Evolutionary conservation across 2,797 vertebrate species (phyloP).

Genomic region (Lindbergichthys nudifrons): DNA sequence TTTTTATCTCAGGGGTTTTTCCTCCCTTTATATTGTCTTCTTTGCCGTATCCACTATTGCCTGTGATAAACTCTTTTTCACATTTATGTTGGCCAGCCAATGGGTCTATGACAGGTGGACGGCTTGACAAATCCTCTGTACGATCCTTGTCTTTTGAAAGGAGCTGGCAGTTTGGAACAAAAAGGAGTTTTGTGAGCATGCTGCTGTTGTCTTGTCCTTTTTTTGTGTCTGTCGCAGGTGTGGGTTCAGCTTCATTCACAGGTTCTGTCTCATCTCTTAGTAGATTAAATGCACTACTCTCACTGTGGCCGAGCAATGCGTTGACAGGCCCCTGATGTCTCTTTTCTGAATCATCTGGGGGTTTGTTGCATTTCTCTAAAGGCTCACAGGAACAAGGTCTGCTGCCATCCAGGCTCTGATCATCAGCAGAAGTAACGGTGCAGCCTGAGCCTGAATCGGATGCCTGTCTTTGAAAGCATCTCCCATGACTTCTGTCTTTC

Average conservation of each 20-base stretch:
- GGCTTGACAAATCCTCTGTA: constrained; percentile 65
- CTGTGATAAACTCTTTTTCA: constrained; percentile 48
- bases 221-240: constrained; percentile 60
- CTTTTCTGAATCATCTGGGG: constrained; percentile 65
- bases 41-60: constrained; percentile 36
- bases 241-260: constrained; percentile 64
- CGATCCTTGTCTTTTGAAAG: constrained; percentile 83
- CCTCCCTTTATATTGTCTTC: constrained; percentile 59
- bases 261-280: constrained; percentile 84
- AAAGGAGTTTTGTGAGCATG: constrained; percentile 91
- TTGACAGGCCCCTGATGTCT: constrained; percentile 77
- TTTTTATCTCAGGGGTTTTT: constrained; percentile 92
- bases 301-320: constrained; percentile 84
- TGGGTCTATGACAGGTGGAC: constrained; percentile 64
- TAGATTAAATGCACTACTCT: constrained; percentile 89
- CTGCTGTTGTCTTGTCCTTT: constrained; percentile 77
- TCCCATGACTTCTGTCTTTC: constrained; percentile 73
- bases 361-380: constrained; percentile 65
- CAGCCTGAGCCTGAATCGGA: constrained; percentile 89
- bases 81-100: constrained; percentile 41
- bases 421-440: constrained; percentile 83
- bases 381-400: constrained; percentile 78
- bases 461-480: constrained; percentile 83
- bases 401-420: constrained; percentile 71
- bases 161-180: constrained; percentile 92